phyloP scores from a whole-genome alignment of 2,113 vertebrate genomes.

The Ctenodactylus gundi region DNA sequence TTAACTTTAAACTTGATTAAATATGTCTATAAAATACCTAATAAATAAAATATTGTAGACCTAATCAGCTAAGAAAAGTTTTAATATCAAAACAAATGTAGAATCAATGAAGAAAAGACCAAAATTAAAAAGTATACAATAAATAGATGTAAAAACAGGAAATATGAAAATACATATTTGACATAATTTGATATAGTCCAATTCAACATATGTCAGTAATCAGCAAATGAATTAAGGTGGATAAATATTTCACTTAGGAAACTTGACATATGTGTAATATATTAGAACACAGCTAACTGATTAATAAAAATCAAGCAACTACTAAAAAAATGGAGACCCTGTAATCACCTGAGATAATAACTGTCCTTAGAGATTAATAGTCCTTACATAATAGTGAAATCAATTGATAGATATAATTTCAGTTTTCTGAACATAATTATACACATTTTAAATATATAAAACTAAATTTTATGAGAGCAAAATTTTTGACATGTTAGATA shows the following conservation, averaged over 20 bases:
- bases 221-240: too few relatives aligned
- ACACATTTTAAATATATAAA: neutral
- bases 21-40: neutral
- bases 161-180: too few relatives aligned
- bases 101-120: too few relatives aligned
- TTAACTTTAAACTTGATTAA: slow-evolving; percentile 4
- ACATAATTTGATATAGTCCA: too few relatives aligned
- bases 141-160: too few relatives aligned
- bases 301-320: neutral
- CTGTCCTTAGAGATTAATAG: neutral
- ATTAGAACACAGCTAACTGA: neutral
- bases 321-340: neutral
- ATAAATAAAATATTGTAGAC: neutral
- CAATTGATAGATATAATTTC: neutral
- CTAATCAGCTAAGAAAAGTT: slow-evolving; percentile 10
- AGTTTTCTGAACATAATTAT: neutral
- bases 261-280: neutral
- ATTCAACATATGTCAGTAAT: too few relatives aligned
- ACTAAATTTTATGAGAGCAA: neutral
- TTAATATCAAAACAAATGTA: too few relatives aligned
- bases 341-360: neutral
- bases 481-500: neutral
- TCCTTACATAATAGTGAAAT: neutral
- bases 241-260: too few relatives aligned
- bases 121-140: too few relatives aligned